Conservation (phyloP, 2,888 invertebrate species). For the Zhuqinia jingwanae region DNA sequence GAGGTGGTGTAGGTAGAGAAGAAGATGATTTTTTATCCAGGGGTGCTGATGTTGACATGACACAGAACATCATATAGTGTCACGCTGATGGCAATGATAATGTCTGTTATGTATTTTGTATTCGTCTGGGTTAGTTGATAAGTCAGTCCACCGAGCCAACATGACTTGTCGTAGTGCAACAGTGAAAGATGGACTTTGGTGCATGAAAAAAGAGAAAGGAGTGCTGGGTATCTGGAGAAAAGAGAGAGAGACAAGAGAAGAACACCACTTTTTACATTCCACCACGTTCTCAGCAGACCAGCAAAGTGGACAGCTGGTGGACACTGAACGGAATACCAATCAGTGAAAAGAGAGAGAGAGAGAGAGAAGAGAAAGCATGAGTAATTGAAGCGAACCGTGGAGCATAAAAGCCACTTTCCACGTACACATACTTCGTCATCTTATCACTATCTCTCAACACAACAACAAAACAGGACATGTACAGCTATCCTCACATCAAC, state of each 20-base stretch:
- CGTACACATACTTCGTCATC: slow-evolving; percentile 38
- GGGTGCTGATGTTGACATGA: slow-evolving; percentile 43
- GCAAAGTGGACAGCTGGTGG: slow-evolving; percentile 62
- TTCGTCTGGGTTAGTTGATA: background rate
- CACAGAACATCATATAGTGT: slow-evolving; percentile 18
- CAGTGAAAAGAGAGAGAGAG: slow-evolving; percentile 5
- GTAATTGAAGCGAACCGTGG: slow-evolving; percentile 67
- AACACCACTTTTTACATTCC: slow-evolving; percentile 54
- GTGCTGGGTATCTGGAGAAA: background rate
- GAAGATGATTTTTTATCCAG: slow-evolving; percentile 20
- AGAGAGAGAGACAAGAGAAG: background rate
- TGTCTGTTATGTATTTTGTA: background rate
- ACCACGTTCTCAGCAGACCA: slow-evolving; percentile 30
- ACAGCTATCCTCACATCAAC: background rate
- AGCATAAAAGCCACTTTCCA: background rate
- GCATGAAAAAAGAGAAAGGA: too few species aligned
- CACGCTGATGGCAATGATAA: background rate
- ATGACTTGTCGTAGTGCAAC: too few species aligned
- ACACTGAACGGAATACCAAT: slow-evolving; percentile 63
- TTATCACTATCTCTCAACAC: slow-evolving; percentile 22
- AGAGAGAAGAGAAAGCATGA: slow-evolving; percentile 33
- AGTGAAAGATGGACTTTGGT: too few species aligned
- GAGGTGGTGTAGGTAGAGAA: background rate
- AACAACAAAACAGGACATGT: background rate
- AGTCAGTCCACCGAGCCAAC: background rate